phyloP scores from a whole-genome alignment of 2,113 vertebrate species.

The Tragelaphus strepsiceros region DNA sequence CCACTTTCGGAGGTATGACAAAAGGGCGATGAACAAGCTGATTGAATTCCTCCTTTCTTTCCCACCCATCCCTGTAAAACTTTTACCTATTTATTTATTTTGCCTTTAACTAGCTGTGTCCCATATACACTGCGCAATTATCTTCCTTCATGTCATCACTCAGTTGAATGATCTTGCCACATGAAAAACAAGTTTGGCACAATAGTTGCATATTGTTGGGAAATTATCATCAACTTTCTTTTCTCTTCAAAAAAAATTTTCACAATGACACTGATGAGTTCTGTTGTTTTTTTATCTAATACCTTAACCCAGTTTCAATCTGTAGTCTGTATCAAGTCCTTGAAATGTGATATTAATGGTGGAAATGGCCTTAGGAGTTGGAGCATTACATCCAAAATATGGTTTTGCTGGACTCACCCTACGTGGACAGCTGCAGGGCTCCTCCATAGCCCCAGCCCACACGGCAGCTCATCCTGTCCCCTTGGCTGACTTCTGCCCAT shows the following conservation, averaged over 20 bases:
- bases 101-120: background rate
- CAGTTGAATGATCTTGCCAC: background rate
- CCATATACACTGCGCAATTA: conserved; percentile 24
- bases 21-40: background rate
- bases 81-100: background rate
- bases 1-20: background rate
- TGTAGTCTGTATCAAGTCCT: background rate
- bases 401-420: accelerated
- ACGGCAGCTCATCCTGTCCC: background rate
- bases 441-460: background rate
- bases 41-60: background rate
- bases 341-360: background rate
- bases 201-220: conserved; percentile 44
- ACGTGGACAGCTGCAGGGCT: accelerated
- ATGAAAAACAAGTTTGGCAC: conserved; percentile 34
- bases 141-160: conserved; percentile 1
- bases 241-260: conserved; percentile 31
- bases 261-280: conserved; percentile 67
- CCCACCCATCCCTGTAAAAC: background rate
- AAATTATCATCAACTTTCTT: conserved; percentile 71
- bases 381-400: accelerated
- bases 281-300: conserved; percentile 45
- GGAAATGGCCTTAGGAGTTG: background rate
- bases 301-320: conserved; percentile 28
- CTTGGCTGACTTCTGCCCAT: background rate